These are phyloP conservation scores for Anser brachyrhynchus DNA, from an alignment of 2,113 vertebrate species.

Conservation along the genomic window DNA sequence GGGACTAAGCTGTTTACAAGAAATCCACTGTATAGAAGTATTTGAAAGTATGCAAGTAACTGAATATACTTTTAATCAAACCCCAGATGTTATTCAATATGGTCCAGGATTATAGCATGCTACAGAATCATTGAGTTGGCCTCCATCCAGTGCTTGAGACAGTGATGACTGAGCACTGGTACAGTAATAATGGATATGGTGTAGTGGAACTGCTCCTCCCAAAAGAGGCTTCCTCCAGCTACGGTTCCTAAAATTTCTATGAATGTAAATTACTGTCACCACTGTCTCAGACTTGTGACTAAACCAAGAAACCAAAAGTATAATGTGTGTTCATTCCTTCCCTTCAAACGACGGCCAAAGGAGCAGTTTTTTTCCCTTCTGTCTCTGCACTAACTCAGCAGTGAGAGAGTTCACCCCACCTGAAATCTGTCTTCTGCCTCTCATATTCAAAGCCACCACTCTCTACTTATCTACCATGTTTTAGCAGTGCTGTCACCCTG, in stretches of 20 bases:
- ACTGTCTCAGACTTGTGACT: not conserved
- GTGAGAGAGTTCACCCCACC: not conserved
- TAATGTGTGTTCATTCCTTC: not conserved
- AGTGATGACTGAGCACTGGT: fast-evolving
- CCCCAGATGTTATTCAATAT: not conserved
- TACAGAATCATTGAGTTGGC: not conserved
- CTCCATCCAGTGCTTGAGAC: fast-evolving
- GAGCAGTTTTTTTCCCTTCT: not conserved
- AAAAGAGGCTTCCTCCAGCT: not conserved
- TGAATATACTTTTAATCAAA: constrained; percentile 21
- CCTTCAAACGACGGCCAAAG: not conserved
- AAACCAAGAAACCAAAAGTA: fast-evolving
- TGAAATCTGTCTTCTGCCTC: not conserved
- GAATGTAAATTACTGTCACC: not conserved
- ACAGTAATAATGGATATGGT: not conserved
- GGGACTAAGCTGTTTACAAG: not conserved
- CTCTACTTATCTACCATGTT: not conserved
- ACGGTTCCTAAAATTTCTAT: not conserved
- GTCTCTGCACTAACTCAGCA: not conserved
- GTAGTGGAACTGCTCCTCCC: not conserved
- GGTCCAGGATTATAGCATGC: not conserved
- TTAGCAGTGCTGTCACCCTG: not conserved
- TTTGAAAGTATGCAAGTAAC: not conserved
- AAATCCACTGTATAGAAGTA: not conserved
- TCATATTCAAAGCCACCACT: not conserved